phyloP scores from a whole-genome alignment of 2,113 vertebrate species.

The Otus sunia region DNA sequence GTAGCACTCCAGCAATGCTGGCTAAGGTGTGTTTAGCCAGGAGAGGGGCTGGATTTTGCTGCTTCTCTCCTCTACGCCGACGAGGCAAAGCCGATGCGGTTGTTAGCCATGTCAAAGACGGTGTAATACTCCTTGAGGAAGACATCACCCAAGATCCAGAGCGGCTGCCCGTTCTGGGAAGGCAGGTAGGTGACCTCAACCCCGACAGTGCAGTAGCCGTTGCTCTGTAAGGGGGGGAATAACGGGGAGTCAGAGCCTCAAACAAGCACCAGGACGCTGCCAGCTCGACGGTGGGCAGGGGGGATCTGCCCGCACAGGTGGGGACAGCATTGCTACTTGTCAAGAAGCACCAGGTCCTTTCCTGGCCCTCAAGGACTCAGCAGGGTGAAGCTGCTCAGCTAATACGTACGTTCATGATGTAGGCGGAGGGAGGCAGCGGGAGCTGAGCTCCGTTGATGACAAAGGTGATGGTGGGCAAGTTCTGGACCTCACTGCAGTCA shows the following conservation, averaged over 20 bases:
- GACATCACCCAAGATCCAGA: constrained; percentile 40
- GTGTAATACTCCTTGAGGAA: constrained; percentile 72
- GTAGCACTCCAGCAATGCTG: accelerated
- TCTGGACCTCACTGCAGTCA: background rate
- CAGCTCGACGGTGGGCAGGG: background rate
- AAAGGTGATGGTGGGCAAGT: constrained; percentile 62
- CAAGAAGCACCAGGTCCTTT: background rate
- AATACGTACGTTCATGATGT: constrained; percentile 29
- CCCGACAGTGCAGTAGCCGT: constrained; percentile 54
- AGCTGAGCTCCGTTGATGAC: constrained; percentile 31
- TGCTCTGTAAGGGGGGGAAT: background rate
- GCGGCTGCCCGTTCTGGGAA: constrained; percentile 49
- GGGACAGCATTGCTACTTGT: background rate
- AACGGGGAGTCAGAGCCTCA: background rate
- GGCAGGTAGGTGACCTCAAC: constrained; percentile 69
- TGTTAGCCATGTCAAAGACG: constrained; percentile 59
- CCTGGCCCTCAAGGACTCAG: background rate
- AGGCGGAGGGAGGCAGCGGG: constrained; percentile 47
- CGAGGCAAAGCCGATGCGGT: constrained; percentile 55
- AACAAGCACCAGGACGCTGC: background rate
- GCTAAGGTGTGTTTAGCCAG: background rate
- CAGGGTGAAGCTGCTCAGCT: background rate
- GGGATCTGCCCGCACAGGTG: background rate
- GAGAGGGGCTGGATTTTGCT: background rate
- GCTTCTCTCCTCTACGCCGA: background rate